These are phyloP conservation scores for Drosophila malerkotliana DNA, from an alignment of 1,140 invertebrate genomes.

Conservation along the genomic window DNA sequence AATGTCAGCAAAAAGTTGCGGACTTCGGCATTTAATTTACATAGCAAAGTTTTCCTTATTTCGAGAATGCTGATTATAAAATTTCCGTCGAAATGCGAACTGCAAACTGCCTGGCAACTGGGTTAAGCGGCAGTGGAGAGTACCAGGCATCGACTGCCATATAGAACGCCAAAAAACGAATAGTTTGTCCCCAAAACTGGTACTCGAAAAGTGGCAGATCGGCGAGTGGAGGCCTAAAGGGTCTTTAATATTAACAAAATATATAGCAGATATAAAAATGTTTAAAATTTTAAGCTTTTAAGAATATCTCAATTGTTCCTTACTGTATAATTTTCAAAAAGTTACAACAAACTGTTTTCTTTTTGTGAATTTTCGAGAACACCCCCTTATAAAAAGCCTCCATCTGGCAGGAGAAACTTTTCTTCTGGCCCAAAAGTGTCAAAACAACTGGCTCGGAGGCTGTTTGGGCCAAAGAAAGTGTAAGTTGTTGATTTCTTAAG, in stretches of 20 bases:
- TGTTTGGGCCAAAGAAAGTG: conserved; percentile 57
- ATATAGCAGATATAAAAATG: background rate
- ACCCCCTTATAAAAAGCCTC: conserved; percentile 12
- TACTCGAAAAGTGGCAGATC: conserved; percentile 5
- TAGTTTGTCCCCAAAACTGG: conserved; percentile 17
- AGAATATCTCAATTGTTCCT: too few relatives aligned
- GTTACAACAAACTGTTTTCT: too few relatives aligned
- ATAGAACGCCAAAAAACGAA: conserved; percentile 45
- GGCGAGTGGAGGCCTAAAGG: conserved; percentile 30
- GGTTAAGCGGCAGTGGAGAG: conserved; percentile 56
- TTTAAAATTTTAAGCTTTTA: background rate
- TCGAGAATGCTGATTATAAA: conserved; percentile 74
- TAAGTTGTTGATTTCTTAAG: conserved; percentile 69
- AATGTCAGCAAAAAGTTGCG: conserved; percentile 69
- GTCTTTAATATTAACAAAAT: conserved; percentile 25
- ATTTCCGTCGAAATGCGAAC: conserved; percentile 47
- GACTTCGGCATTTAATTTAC: conserved; percentile 77
- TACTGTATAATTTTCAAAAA: too few relatives aligned
- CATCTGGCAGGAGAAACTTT: conserved; percentile 43
- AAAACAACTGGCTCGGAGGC: conserved; percentile 67
- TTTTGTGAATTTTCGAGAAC: background rate
- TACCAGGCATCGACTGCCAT: conserved; percentile 50
- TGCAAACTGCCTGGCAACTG: conserved; percentile 52
- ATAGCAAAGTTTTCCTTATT: conserved; percentile 75
- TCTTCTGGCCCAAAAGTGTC: conserved; percentile 67